Evolutionary conservation across 2,888 invertebrate species (phyloP), one percentile per base, ranked within the genome.

Genomic region (Xestia c-nigrum): DNA sequence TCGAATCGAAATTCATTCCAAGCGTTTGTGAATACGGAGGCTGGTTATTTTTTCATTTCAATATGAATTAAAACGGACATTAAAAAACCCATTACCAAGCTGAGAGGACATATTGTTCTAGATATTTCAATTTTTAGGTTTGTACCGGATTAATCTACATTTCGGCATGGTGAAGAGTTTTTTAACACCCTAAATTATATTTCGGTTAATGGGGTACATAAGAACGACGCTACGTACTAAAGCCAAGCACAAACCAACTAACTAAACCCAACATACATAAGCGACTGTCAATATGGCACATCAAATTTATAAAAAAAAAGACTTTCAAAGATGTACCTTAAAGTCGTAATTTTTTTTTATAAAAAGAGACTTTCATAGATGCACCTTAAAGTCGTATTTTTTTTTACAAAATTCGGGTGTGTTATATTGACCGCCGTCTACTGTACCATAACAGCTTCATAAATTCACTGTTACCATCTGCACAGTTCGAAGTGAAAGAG

Each of bases 401-500:
- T 31, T 19, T 59, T 31, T 21, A 46, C n/a, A n/a, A 73, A 70
- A 70, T 24, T 61, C 21, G 6, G 6, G 72, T 55, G 50, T 69
- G 21, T 12, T 19, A 24, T 68, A 46, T 69, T 38, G 1, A 43
- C n/a, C 16, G 43, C 21, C 31, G 0, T n/a, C n/a, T 14, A 21
- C 55, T 66, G 24, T 38, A 50, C 6, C 3, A 12, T 24, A n/a
- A 19, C n/a, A 19, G 40, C 16, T 38, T 16, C 47, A 24, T 21
- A 31, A 50, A 68, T 47, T 67, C 0, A 72, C 12, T 24, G 5
- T 12, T n/a, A 21, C 3, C 7, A 1, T 19, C 7, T 1, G 83
- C 95, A 38, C 95, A 99, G 99, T 99, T 99, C 97, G 99, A 99
- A 97, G 97, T 99, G 97, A 99, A 99, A 97, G 99, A 99, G 97